Conservation (phyloP, 2,113 vertebrate genomes). For the Megaptera novaeangliae region DNA sequence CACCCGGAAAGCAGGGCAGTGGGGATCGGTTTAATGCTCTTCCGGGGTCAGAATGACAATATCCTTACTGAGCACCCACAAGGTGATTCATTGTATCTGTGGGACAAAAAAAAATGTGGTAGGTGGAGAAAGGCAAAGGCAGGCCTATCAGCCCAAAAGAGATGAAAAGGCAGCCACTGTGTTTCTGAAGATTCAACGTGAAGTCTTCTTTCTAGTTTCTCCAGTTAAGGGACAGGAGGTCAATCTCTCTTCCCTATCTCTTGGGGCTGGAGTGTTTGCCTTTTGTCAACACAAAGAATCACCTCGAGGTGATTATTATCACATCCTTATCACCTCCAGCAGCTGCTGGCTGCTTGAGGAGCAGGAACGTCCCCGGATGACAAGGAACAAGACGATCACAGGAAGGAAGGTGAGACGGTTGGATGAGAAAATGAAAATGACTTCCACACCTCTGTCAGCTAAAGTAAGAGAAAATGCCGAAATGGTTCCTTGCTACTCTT, state of each 20-base stretch:
- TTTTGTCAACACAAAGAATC: constrained; percentile 29
- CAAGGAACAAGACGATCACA: background rate
- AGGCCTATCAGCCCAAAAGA: background rate
- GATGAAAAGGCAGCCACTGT: background rate
- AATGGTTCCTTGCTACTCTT: background rate
- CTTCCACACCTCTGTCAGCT: background rate
- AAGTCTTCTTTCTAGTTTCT: background rate
- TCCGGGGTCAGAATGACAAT: background rate
- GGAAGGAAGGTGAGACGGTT: background rate
- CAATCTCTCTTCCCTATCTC: background rate
- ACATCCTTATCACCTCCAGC: constrained; percentile 19
- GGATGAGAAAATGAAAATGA: background rate
- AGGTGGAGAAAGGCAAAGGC: background rate
- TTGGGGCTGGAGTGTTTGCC: constrained; percentile 15
- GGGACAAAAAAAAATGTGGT: background rate
- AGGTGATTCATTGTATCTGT: background rate
- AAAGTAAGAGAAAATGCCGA: background rate
- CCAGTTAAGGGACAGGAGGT: background rate
- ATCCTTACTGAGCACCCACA: background rate
- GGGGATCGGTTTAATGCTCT: background rate
- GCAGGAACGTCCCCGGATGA: background rate
- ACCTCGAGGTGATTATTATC: background rate
- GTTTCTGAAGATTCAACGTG: background rate
- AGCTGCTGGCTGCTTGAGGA: constrained; percentile 20
- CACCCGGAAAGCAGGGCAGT: background rate